A percentile compares a stretch with the other conserved stretches of the same genome.
Conservation (phyloP, 2,888 invertebrate genomes). For the Eilema depressum region DNA sequence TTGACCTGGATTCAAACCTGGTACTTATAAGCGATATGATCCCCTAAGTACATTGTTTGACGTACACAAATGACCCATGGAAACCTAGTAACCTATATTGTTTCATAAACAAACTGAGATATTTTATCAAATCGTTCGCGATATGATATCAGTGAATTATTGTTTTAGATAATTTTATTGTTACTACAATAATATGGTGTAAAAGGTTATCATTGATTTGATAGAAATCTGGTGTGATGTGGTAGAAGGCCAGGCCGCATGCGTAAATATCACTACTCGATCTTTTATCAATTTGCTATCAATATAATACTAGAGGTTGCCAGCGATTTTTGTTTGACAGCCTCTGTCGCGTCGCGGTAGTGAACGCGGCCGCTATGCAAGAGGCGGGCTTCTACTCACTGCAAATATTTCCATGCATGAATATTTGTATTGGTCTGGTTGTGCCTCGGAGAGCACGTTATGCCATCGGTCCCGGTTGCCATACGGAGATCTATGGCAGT, state of each 20-base stretch:
- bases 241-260: background rate
- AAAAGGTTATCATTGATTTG: conserved; percentile 13
- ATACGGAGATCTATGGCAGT: no score
- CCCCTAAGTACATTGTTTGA: conserved; percentile 29
- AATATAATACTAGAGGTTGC: background rate
- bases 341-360: no score
- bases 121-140: conserved; percentile 41
- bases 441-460: no score
- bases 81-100: conserved; percentile 37
- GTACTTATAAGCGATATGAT: conserved; percentile 23
- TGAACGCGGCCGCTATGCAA: no score
- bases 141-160: conserved; percentile 43
- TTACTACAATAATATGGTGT: conserved; percentile 25
- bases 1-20: conserved; percentile 37
- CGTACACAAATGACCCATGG: conserved; percentile 33
- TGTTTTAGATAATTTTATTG: conserved; percentile 39
- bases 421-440: no score
- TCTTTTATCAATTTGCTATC: background rate
- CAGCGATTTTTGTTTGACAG: no score
- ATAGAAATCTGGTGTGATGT: background rate
- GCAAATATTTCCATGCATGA: no score
- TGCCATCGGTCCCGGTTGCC: no score
- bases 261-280: no score
- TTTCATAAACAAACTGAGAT: conserved; percentile 34
- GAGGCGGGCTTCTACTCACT: no score